These are phyloP conservation scores for Morelia viridis DNA, from an alignment of 2,797 vertebrate genomes.

Conservation along the genomic window DNA sequence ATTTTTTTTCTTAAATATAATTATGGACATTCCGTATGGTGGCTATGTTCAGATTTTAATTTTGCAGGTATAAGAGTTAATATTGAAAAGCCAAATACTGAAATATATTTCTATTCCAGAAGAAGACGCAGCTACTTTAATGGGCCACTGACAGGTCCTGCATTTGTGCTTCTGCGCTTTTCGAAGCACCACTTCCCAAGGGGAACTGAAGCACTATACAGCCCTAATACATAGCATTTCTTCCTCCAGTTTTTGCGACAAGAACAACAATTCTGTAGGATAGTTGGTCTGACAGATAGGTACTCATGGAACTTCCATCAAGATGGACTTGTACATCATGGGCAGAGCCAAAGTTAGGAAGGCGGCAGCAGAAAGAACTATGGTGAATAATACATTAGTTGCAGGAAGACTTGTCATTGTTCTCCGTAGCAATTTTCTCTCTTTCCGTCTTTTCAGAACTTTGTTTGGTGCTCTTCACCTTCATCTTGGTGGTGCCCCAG, in stretches of 20 bases:
- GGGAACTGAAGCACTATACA: neutral
- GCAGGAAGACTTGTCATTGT: neutral
- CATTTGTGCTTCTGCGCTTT: neutral
- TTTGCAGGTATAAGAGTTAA: neutral
- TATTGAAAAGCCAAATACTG: neutral
- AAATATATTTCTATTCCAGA: neutral
- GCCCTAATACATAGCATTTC: neutral
- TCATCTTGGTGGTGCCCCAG: constrained; percentile 88
- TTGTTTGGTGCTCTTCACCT: constrained; percentile 88
- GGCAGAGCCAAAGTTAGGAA: neutral
- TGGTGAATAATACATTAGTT: neutral
- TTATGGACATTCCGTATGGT: neutral
- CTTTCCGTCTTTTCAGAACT: constrained; percentile 74
- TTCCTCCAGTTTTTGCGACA: neutral
- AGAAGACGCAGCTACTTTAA: neutral
- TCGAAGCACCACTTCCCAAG: neutral
- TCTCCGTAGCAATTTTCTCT: neutral
- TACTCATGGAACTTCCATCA: neutral
- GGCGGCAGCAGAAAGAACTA: neutral
- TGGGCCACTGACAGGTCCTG: neutral
- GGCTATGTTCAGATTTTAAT: constrained; percentile 1
- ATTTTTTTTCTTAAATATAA: neutral
- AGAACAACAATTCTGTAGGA: neutral
- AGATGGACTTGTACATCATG: neutral
- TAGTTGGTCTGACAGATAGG: neutral